Evolutionary conservation across 2,797 vertebrate species (phyloP).

Genomic region (Rhynchonycteris naso): DNA sequence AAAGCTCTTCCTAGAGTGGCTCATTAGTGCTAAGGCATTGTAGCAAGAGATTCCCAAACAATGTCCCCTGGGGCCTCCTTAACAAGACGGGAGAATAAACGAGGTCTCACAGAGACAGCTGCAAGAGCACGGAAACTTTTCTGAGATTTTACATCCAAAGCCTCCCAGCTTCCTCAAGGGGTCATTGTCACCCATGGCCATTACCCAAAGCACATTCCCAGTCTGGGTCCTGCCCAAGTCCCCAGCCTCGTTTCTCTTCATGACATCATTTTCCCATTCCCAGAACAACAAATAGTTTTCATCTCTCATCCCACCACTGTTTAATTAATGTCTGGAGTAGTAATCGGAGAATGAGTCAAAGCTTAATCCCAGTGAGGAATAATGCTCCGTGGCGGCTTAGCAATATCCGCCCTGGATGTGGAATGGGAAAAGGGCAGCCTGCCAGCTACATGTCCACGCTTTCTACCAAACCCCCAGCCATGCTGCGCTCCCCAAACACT

Average conservation of each 20-base stretch:
- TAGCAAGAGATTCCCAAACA: neutral
- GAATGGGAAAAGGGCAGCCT: neutral
- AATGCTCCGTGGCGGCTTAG: neutral
- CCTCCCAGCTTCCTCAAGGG: neutral
- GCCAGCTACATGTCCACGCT: neutral
- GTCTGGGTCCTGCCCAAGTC: neutral
- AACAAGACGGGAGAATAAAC: neutral
- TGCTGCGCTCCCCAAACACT: neutral
- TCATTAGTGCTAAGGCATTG: neutral
- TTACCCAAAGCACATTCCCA: neutral
- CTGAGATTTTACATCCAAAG: neutral
- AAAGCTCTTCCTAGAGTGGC: neutral
- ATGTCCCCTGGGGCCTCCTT: neutral
- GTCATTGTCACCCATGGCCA: neutral
- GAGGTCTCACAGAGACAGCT: neutral
- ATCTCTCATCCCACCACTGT: neutral
- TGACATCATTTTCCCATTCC: neutral
- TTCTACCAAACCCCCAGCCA: neutral
- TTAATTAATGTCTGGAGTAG: neutral
- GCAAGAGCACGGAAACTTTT: neutral
- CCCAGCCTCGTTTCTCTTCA: neutral
- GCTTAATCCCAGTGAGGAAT: neutral
- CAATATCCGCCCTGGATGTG: neutral
- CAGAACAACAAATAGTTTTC: neutral
- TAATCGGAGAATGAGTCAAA: neutral